Percentiles rank a stretch among this genome's conserved stretches.
Evolutionary conservation across 2,888 invertebrate genomes (phyloP).

Genomic region (Oscheius myriophilus): DNA sequence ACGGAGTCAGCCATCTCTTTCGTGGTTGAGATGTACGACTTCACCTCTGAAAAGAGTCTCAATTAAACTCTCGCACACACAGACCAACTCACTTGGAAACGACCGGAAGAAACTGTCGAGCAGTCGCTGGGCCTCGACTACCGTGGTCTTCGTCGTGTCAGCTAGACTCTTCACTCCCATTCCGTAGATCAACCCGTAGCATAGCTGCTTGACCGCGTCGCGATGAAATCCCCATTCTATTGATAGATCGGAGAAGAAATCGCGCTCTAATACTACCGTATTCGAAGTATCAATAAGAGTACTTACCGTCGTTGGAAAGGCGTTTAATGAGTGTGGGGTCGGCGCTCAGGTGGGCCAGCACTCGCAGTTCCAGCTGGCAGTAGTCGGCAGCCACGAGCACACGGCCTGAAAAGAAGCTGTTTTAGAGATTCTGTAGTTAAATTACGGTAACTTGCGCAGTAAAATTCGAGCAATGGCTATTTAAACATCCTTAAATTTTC

Average conservation of each 20-base stretch:
- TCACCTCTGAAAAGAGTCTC: slow-evolving; percentile 74
- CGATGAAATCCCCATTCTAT: slow-evolving; percentile 74
- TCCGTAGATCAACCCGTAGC: slow-evolving; percentile 83
- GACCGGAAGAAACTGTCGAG: slow-evolving; percentile 79
- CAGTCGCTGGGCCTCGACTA: slow-evolving; percentile 81
- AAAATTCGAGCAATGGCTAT: too few species aligned
- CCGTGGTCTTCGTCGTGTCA: slow-evolving; percentile 82
- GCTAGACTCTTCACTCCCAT: slow-evolving; percentile 87
- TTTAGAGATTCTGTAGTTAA: neutral
- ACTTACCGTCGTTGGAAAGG: slow-evolving; percentile 30
- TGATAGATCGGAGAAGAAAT: slow-evolving; percentile 45
- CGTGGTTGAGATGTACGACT: slow-evolving; percentile 76
- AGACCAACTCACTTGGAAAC: slow-evolving; percentile 78
- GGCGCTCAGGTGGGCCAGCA: slow-evolving; percentile 87
- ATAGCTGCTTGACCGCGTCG: slow-evolving; percentile 72
- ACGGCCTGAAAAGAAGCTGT: slow-evolving; percentile 30
- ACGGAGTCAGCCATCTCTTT: slow-evolving; percentile 75
- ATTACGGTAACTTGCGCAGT: too few species aligned
- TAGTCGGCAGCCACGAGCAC: slow-evolving; percentile 92
- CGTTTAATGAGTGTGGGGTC: slow-evolving; percentile 75
- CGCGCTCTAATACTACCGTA: slow-evolving; percentile 24
- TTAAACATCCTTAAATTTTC: neutral
- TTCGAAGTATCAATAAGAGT: neutral
- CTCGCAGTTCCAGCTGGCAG: slow-evolving; percentile 91
- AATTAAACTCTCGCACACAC: neutral